Percentiles rank a stretch among this genome's conserved stretches.
These are phyloP conservation scores for Strigamia transsilvanica DNA, from an alignment of 2,888 invertebrate genomes.

Conservation along the genomic window DNA sequence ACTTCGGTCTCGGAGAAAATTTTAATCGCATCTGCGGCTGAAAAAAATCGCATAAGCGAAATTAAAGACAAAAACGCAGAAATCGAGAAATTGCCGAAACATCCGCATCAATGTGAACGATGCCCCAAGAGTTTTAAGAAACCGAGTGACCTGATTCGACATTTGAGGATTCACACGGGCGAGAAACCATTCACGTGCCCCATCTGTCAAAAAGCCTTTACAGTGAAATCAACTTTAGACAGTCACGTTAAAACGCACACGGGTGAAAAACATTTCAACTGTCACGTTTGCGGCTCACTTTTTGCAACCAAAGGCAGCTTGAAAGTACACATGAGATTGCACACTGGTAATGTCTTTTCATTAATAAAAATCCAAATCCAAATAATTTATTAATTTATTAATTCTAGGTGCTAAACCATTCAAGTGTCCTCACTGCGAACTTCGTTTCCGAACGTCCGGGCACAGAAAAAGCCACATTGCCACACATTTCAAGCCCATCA, in stretches of 20 bases:
- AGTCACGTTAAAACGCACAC: conserved; percentile 63
- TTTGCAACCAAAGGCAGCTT: conserved; percentile 65
- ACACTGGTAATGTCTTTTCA: conserved; percentile 62
- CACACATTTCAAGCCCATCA: conserved; percentile 65
- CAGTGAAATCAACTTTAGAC: conserved; percentile 73
- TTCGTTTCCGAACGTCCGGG: conserved; percentile 73
- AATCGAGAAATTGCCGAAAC: conserved; percentile 56
- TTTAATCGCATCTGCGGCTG: conserved; percentile 63
- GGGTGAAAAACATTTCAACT: conserved; percentile 62
- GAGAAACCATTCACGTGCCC: conserved; percentile 66
- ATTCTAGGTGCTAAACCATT: conserved; percentile 79
- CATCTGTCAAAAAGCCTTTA: conserved; percentile 66
- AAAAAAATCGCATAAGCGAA: conserved; percentile 62
- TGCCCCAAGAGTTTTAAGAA: conserved; percentile 66
- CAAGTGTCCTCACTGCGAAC: conserved; percentile 82
- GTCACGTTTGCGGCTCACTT: conserved; percentile 64
- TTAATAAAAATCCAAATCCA: not conserved
- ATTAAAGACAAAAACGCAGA: conserved; percentile 58
- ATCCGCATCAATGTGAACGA: conserved; percentile 62
- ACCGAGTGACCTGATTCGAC: conserved; percentile 65
- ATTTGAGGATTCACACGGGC: conserved; percentile 66
- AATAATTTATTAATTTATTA: not conserved
- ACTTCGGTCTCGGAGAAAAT: conserved; percentile 63
- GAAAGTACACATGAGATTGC: conserved; percentile 65
- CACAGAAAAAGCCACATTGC: conserved; percentile 72